Percentiles rank a stretch among this genome's conserved stretches.
phyloP scores from a whole-genome alignment of 30 jellyfish, hydroid and myxozoan species.

The Haliclystus octoradiatus region DNA sequence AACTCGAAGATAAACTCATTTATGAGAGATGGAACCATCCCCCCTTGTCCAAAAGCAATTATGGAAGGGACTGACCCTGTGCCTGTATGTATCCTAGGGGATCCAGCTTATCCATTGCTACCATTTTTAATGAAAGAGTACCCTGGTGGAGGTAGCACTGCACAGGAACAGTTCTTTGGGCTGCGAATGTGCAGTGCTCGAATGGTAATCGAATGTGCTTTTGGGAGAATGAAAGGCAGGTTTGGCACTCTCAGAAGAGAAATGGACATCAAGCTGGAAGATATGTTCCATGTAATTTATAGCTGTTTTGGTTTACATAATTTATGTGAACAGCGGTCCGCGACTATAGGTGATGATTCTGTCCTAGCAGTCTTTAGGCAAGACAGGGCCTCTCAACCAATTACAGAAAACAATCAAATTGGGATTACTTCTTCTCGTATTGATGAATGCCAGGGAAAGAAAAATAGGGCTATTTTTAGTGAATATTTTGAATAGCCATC shows the following conservation, averaged over 20 bases:
- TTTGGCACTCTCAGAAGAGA: slow-evolving; percentile 26
- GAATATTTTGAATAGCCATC: too few relatives aligned
- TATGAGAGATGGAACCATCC: slow-evolving; percentile 17
- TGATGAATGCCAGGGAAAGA: too few relatives aligned
- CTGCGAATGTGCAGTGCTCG: slow-evolving; percentile 21
- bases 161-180: slow-evolving; percentile 18
- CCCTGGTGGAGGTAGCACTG: slow-evolving; percentile 6
- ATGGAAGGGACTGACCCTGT: slow-evolving; percentile 26
- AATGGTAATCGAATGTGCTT: slow-evolving; percentile 44
- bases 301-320: slow-evolving; percentile 49
- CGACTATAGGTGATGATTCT: slow-evolving; percentile 1
- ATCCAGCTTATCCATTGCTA: slow-evolving; percentile 74
- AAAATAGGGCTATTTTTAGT: too few relatives aligned
- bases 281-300: slow-evolving; percentile 16
- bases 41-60: slow-evolving; percentile 10
- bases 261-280: slow-evolving; percentile 18
- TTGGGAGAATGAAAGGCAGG: slow-evolving; percentile 47
- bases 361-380: slow-evolving; percentile 4
- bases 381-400: slow-evolving; percentile 34
- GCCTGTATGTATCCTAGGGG: slow-evolving; percentile 41
- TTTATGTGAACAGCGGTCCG: slow-evolving; percentile 32
- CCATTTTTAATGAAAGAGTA: slow-evolving; percentile 27
- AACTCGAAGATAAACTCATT: slow-evolving; percentile 17
- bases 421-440: too few relatives aligned
- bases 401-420: too few relatives aligned